phyloP scores from a whole-genome alignment of 2,113 vertebrate genomes.

The Balaenoptera acutorostrata region DNA sequence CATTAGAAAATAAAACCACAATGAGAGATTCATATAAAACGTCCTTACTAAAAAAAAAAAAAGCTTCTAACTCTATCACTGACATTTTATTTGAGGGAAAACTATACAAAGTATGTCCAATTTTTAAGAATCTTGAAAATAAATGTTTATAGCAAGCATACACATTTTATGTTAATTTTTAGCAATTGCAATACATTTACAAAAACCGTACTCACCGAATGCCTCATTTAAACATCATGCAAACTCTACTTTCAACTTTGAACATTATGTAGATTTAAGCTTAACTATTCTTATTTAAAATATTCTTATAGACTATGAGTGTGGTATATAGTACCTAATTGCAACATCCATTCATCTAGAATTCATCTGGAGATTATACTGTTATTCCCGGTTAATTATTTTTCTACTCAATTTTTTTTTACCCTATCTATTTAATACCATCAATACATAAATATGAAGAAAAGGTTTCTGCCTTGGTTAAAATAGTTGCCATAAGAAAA shows the following conservation, averaged over 20 bases:
- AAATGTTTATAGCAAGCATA: background rate
- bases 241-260: background rate
- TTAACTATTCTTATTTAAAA: background rate
- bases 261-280: background rate
- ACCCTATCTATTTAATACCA: background rate
- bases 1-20: background rate
- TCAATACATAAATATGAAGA: background rate
- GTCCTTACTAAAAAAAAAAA: background rate
- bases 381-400: background rate
- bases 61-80: background rate
- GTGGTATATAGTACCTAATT: background rate
- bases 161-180: background rate
- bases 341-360: background rate
- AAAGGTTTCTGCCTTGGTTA: background rate
- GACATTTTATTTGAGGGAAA: background rate
- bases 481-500: background rate
- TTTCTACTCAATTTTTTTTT: constrained; percentile 5
- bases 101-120: background rate
- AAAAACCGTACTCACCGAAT: background rate
- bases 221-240: background rate
- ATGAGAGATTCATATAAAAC: background rate
- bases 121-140: background rate
- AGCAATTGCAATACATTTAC: background rate
- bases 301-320: background rate
- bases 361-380: background rate